Percentiles rank a stretch among this genome's conserved stretches.
Conservation (phyloP, 2,113 vertebrate species). For the Cephalopholis sonnerati region DNA sequence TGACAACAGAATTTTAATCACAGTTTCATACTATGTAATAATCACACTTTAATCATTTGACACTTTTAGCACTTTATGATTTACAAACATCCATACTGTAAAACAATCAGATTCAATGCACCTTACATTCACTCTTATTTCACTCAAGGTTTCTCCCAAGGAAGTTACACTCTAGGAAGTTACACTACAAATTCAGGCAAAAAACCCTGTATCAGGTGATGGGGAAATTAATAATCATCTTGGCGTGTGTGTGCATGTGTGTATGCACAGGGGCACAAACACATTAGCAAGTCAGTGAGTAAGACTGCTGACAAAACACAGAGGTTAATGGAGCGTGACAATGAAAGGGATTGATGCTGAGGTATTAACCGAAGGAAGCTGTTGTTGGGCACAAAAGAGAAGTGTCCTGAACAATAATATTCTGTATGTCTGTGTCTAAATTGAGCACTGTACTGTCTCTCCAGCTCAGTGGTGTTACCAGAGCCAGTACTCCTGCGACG, state of each 20-base stretch:
- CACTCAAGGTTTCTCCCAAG: no score
- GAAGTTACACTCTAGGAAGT: no score
- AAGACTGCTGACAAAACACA: conserved; percentile 43
- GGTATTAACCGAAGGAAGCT: conserved; percentile 46
- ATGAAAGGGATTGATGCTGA: conserved; percentile 21
- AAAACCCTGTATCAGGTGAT: no score
- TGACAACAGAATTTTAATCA: no score
- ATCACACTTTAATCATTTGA: no score
- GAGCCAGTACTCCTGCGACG: conserved; percentile 77
- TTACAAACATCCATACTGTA: no score
- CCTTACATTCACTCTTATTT: no score
- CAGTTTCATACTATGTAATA: no score
- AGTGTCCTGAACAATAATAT: not conserved
- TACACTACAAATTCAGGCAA: no score
- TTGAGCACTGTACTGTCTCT: conserved; percentile 31
- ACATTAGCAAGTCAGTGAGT: conserved; percentile 27
- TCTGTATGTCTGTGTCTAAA: conserved; percentile 8
- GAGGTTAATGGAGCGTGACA: conserved; percentile 29
- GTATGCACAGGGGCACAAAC: conserved; percentile 8
- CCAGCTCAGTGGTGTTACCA: conserved; percentile 86
- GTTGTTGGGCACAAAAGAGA: no score
- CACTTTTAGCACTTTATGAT: no score
- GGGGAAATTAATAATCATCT: conserved; percentile 54
- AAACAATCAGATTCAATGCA: no score
- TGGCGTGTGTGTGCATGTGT: conserved; percentile 1